Conservation (phyloP, 2,888 invertebrate genomes). For the Strigamia crassipes region DNA sequence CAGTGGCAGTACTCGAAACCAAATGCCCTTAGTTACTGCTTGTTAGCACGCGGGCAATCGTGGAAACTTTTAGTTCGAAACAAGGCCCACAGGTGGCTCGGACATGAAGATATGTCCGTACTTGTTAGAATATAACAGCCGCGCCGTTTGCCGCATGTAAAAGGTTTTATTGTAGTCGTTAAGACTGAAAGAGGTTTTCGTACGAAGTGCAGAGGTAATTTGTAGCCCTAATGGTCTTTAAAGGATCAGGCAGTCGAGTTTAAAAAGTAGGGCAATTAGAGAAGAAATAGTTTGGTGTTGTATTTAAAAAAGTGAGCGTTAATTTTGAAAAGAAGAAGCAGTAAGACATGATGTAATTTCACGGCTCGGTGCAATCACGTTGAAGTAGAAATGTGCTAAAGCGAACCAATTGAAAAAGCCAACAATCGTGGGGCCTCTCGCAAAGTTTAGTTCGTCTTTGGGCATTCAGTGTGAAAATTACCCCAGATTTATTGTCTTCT, state of each 20-base stretch:
- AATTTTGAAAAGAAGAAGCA: neutral
- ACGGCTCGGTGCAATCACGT: neutral
- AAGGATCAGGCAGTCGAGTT: neutral
- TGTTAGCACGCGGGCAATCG: too few species aligned
- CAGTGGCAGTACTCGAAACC: too few species aligned
- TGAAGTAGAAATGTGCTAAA: neutral
- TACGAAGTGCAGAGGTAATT: slow-evolving; percentile 8
- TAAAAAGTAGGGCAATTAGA: neutral
- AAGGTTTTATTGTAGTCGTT: neutral
- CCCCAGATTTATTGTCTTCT: neutral
- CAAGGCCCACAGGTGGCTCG: neutral
- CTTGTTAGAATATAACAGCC: neutral
- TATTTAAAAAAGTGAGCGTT: neutral
- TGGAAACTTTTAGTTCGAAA: neutral
- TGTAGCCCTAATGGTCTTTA: neutral
- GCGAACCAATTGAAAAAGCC: neutral
- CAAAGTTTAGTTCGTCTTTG: neutral
- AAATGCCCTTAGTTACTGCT: too few species aligned
- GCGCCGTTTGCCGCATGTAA: neutral
- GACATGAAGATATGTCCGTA: neutral
- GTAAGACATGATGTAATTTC: neutral
- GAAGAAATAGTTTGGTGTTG: neutral
- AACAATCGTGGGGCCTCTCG: neutral
- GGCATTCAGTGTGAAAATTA: neutral
- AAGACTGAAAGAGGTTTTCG: neutral